Conservation (phyloP, 2,888 invertebrate genomes). For the Notocelia uddmanniana region DNA sequence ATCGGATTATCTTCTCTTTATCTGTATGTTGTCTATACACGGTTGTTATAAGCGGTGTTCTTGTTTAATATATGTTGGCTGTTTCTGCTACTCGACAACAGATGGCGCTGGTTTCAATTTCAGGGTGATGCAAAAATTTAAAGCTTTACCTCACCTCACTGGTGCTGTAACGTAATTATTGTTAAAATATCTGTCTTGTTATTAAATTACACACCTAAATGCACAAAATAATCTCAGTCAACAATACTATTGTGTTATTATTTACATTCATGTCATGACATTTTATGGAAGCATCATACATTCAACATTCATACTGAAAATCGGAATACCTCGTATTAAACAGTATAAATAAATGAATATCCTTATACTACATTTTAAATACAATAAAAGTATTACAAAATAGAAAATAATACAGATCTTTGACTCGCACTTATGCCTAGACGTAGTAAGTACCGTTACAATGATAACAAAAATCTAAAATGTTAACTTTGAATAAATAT, state of each 20-base stretch:
- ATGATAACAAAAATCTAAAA: constrained; percentile 75
- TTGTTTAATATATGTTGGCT: neutral
- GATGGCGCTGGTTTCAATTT: constrained; percentile 60
- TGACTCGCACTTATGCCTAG: constrained; percentile 82
- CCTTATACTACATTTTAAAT: constrained; percentile 76
- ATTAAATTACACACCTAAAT: constrained; percentile 69
- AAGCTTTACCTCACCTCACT: constrained; percentile 42
- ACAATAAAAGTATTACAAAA: constrained; percentile 84
- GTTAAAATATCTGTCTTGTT: constrained; percentile 57
- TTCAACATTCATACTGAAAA: constrained; percentile 75
- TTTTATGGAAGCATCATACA: constrained; percentile 73
- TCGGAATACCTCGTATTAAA: constrained; percentile 84
- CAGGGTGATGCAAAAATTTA: constrained; percentile 39
- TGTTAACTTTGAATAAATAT: constrained; percentile 82
- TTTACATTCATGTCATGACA: constrained; percentile 61
- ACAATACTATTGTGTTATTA: constrained; percentile 77
- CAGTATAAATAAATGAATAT: constrained; percentile 79
- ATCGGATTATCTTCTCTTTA: constrained; percentile 1
- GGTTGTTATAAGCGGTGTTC: too few relatives aligned
- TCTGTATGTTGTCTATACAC: neutral
- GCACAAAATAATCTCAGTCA: constrained; percentile 82
- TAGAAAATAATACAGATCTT: constrained; percentile 86
- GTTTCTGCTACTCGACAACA: constrained; percentile 49
- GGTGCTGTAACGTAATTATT: constrained; percentile 4
- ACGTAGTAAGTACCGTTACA: constrained; percentile 77